Percentiles rank a stretch among this genome's conserved stretches.
These are phyloP conservation scores for Drosophila subpulchrella DNA, from an alignment of 1,140 invertebrate species.

Conservation along the genomic window DNA sequence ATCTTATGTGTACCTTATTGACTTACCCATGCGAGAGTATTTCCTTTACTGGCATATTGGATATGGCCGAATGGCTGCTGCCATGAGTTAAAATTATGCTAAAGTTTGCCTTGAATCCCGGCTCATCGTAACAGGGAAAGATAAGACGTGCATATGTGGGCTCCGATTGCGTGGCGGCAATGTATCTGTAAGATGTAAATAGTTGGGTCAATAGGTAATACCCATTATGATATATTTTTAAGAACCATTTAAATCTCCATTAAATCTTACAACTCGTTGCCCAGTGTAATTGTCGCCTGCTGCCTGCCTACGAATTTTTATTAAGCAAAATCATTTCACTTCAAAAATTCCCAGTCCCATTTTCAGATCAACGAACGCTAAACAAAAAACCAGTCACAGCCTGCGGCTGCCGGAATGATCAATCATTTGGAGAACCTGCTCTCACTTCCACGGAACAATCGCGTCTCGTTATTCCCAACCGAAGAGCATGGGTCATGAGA, in stretches of 20 bases:
- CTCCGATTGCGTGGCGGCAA: slow-evolving; percentile 92
- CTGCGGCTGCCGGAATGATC: slow-evolving; percentile 44
- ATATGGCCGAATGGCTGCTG: slow-evolving; percentile 85
- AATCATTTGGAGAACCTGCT: slow-evolving; percentile 26
- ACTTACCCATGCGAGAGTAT: slow-evolving; percentile 48
- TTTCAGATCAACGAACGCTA: slow-evolving; percentile 37
- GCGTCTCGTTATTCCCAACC: background rate
- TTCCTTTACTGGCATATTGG: slow-evolving; percentile 86
- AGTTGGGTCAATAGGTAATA: background rate
- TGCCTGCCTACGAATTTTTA: slow-evolving; percentile 5
- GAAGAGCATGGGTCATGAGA: slow-evolving; percentile 18
- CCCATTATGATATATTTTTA: background rate
- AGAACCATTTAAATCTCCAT: background rate
- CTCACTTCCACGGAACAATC: slow-evolving; percentile 13
- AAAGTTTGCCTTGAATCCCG: slow-evolving; percentile 91
- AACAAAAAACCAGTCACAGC: slow-evolving; percentile 40
- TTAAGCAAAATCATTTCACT: slow-evolving; percentile 11
- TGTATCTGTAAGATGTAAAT: slow-evolving; percentile 85
- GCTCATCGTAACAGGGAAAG: slow-evolving; percentile 97
- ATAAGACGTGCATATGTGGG: slow-evolving; percentile 91
- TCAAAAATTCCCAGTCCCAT: slow-evolving; percentile 24
- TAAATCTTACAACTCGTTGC: slow-evolving; percentile 7
- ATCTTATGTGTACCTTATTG: background rate
- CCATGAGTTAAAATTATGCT: slow-evolving; percentile 87
- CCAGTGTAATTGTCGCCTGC: slow-evolving; percentile 9